Conservation (phyloP, 1,140 invertebrate genomes). For the Drosophila subpulchrella region DNA sequence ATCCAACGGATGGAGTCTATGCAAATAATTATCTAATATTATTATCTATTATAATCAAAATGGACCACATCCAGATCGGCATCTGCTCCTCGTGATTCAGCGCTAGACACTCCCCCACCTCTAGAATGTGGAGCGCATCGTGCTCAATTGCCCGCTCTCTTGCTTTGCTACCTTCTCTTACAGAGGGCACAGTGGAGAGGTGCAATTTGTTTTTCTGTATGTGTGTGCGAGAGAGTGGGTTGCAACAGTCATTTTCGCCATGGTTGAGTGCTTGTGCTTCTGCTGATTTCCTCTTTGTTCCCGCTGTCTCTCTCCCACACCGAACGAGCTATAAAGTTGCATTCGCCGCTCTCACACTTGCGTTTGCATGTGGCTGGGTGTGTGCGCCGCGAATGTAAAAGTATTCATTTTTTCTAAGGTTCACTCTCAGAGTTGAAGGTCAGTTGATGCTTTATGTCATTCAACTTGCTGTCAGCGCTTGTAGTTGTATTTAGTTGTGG, state of each 20-base stretch:
- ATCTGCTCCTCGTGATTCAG: constrained; percentile 13
- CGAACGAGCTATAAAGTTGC: constrained; percentile 55
- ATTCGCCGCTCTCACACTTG: constrained; percentile 55
- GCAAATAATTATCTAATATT: no score
- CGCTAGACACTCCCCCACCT: background rate
- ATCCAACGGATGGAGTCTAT: no score
- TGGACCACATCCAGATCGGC: constrained; percentile 2
- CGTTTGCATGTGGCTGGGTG: constrained; percentile 42
- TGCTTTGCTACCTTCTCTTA: constrained; percentile 7
- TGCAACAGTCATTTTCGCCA: constrained; percentile 54
- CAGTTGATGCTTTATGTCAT: constrained; percentile 84
- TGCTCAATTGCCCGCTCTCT: constrained; percentile 19
- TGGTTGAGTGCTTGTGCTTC: constrained; percentile 56
- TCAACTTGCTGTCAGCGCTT: constrained; percentile 74
- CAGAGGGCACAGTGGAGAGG: background rate
- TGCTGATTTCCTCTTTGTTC: constrained; percentile 47
- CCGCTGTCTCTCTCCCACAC: constrained; percentile 36
- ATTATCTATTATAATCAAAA: no score
- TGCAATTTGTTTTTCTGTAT: constrained; percentile 19
- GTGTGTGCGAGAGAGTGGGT: constrained; percentile 37
- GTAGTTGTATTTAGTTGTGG: constrained; percentile 36
- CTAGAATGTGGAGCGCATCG: constrained; percentile 8
- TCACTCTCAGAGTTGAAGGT: constrained; percentile 84
- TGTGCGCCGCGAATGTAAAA: constrained; percentile 71
- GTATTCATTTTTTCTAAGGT: constrained; percentile 84